A percentile compares a stretch with the other conserved stretches of the same genome.
phyloP scores from a whole-genome alignment of 2,113 vertebrate genomes.

The rat (Rattus norvegicus) region DNA sequence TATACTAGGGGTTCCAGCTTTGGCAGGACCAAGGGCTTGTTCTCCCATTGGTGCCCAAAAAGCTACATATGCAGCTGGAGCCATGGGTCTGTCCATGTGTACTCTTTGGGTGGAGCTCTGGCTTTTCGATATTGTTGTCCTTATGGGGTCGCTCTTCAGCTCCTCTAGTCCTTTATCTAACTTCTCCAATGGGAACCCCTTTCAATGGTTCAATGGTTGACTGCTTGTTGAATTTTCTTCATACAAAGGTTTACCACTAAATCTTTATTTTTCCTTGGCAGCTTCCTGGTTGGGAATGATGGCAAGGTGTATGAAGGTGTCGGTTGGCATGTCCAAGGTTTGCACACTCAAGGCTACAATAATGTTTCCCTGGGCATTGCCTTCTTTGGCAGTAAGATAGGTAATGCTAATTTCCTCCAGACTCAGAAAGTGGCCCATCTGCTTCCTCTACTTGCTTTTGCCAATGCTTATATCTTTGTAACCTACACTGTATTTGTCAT shows the following conservation, averaged over 20 bases:
- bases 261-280: conserved; percentile 63
- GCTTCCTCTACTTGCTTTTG: not conserved
- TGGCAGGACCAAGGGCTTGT: no score
- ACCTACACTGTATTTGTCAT: not conserved
- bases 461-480: not conserved
- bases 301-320: conserved; percentile 89
- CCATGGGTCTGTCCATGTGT: no score
- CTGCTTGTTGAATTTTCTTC: not conserved
- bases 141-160: no score
- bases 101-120: no score
- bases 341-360: conserved; percentile 86
- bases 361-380: conserved; percentile 86
- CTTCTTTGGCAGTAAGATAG: conserved; percentile 88
- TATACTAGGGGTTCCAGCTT: no score
- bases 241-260: not conserved
- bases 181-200: no score
- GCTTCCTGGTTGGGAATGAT: conserved; percentile 87
- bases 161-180: no score
- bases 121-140: no score
- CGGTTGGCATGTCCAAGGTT: conserved; percentile 86
- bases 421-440: no score
- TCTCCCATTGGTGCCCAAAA: no score
- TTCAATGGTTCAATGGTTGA: no score
- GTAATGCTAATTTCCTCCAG: conserved; percentile 75
- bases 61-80: no score